phyloP scores from a whole-genome alignment of 2,113 vertebrate genomes.

The Microtus richardsoni region DNA sequence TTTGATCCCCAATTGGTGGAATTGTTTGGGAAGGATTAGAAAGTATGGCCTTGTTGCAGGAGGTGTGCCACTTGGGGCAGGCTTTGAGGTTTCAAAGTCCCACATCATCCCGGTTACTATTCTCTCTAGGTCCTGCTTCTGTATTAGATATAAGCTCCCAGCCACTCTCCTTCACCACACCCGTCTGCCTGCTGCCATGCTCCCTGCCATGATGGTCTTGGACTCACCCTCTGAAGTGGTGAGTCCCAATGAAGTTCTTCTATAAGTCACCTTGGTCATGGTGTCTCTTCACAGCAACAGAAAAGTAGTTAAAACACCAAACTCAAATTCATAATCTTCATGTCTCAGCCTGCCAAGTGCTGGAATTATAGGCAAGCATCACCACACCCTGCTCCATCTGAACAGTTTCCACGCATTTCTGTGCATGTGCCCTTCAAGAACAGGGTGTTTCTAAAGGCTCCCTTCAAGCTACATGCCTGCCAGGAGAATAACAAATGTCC shows the following conservation, averaged over 20 bases:
- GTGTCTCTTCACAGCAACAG: background rate
- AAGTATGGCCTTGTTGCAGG: background rate
- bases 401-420: background rate
- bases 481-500: background rate
- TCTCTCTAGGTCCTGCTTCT: background rate
- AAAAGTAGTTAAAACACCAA: background rate
- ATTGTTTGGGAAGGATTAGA: background rate
- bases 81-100: background rate
- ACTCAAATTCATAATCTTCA: background rate
- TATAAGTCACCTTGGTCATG: background rate
- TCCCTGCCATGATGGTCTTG: too few species aligned
- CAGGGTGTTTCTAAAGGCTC: background rate
- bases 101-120: background rate
- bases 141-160: too few species aligned
- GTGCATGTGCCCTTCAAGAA: background rate
- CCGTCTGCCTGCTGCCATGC: background rate
- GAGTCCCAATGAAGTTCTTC: too few species aligned
- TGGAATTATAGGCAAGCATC: background rate
- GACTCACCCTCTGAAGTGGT: background rate
- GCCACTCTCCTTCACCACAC: background rate
- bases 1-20: background rate
- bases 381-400: background rate
- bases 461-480: background rate
- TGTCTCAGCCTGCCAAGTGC: background rate
- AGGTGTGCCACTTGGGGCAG: background rate